Base-by-base conservation (phyloP, 2,797 vertebrate genomes). In the Neosalanx taihuensis region DNA sequence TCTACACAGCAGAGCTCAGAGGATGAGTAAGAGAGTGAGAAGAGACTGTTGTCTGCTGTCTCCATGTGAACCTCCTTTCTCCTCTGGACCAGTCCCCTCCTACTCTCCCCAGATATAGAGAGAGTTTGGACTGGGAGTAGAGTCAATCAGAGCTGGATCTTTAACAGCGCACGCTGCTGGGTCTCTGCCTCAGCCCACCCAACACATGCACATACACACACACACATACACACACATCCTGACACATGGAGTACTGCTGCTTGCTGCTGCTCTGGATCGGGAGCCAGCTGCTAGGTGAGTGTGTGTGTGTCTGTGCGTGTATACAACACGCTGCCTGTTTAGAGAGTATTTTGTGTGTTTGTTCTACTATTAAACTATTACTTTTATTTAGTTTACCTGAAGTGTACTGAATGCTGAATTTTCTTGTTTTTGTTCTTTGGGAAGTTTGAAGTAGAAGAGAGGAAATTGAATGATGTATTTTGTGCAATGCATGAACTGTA, bases 221-320 rank as follows among this genome's bases (percentile, higher is more conserved):
- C 66, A 23, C 70, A 7, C 26, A 13, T 71, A 66, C 79, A 64
- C 62, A 78, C 72, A 72, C 69, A 71, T 71, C 62, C 72, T 65
- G 60, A 76, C 72, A 74, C 89, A 98, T 98, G 96, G 95, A 96
- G 92, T 92, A 95, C 88, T 92, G 86, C 92, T 85, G 92, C 84
- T 88, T 94, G 82, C 76, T 95, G 83, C 89, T 96, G 84, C 90
- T 96, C 85, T 97, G 97, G 91, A 91, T 90, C 83, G 89, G 90
- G 78, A 91, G 94, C 88, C 93, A 92, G 76, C 90, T 94, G 72
- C 89, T 94, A 85, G 96, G 97, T 98, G 90, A 93, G 95, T 86
- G 29, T 26, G 31, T 59, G 58, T 20, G n/a, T 61, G 63, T 72
- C 17, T 64, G 10, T 46, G 69, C 72, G 5, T 71, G 69, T 65